These are phyloP conservation scores for Calameuta filiformis DNA, from an alignment of 2,888 invertebrate genomes.

Conservation along the genomic window DNA sequence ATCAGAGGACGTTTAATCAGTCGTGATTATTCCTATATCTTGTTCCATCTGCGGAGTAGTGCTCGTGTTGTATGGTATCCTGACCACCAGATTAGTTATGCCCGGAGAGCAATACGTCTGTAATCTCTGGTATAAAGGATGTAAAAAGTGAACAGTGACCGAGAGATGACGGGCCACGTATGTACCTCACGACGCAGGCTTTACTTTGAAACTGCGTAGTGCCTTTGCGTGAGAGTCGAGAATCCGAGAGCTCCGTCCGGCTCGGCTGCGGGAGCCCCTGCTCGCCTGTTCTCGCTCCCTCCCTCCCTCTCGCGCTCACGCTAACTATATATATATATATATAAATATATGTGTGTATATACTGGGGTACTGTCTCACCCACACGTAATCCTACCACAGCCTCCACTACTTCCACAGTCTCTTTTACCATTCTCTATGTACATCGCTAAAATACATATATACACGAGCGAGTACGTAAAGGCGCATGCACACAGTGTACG, in stretches of 20 bases:
- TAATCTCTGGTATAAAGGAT: neutral
- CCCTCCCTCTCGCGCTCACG: conserved; percentile 17
- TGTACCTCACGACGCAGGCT: neutral
- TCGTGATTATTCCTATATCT: neutral
- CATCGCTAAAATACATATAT: neutral
- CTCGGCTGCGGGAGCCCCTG: conserved; percentile 41
- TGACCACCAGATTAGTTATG: neutral
- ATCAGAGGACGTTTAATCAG: neutral
- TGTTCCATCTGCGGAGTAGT: neutral
- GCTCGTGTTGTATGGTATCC: neutral
- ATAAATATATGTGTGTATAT: no score
- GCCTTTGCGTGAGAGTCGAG: conserved; percentile 5
- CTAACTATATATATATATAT: neutral
- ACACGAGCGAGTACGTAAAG: conserved; percentile 17
- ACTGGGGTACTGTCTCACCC: neutral
- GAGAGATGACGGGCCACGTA: neutral
- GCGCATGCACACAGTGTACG: conserved; percentile 24
- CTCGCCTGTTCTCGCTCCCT: conserved; percentile 15
- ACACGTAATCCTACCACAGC: neutral
- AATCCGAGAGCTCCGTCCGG: conserved; percentile 4
- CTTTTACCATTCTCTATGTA: neutral
- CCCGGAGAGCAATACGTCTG: neutral
- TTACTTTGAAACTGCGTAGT: conserved; percentile 7
- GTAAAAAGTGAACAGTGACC: neutral
- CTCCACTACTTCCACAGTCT: neutral